A percentile compares a stretch with the other conserved stretches of the same genome.
Evolutionary conservation across 2,113 vertebrate species (phyloP).

Genomic region (Orycteropus afer): DNA sequence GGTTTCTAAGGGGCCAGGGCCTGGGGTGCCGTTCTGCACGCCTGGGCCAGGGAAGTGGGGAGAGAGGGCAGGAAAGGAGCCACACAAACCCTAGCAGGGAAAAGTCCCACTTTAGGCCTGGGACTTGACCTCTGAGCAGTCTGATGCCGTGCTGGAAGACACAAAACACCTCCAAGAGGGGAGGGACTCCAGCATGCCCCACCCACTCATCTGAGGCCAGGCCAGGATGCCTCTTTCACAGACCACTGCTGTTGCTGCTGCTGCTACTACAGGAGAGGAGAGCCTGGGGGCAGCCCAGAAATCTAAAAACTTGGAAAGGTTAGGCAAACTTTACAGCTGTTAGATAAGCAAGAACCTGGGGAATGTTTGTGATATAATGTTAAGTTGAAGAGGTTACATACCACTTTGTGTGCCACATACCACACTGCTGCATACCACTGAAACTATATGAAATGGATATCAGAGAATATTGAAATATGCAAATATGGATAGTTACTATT

Average conservation of each 20-base stretch:
- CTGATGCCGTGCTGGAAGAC: neutral
- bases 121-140: neutral
- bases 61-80: neutral
- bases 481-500: neutral
- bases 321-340: neutral
- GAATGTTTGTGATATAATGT: neutral
- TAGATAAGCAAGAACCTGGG: neutral
- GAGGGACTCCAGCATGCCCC: neutral
- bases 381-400: neutral
- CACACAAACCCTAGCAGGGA: neutral
- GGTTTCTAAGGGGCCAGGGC: neutral
- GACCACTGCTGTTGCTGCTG: too few relatives aligned
- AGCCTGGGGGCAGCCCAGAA: neutral
- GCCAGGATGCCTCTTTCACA: neutral
- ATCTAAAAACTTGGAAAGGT: neutral
- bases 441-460: neutral
- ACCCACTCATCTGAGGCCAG: neutral
- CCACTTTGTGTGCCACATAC: neutral
- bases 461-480: neutral
- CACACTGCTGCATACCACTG: neutral
- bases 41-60: neutral
- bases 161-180: neutral
- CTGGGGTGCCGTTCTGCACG: neutral
- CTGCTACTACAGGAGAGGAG: too few relatives aligned
- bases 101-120: neutral